Conservation (phyloP, 2,797 vertebrate genomes). For the Astyanax mexicanus region DNA sequence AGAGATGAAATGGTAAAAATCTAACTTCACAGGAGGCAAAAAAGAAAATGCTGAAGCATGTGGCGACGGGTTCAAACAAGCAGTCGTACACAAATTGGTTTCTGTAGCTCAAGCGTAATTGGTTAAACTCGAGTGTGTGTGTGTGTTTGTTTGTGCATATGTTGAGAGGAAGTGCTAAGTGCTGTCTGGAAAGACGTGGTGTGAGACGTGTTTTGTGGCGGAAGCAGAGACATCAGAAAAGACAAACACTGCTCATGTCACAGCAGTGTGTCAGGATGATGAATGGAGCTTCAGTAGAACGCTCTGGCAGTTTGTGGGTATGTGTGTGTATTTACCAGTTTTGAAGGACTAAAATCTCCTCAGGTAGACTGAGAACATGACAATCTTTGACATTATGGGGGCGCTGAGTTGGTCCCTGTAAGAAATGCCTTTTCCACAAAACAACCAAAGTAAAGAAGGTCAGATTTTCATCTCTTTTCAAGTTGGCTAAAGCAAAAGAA, state of each 20-base stretch:
- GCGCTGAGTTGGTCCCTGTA: neutral
- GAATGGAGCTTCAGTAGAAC: constrained; percentile 28
- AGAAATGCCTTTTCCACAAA: neutral
- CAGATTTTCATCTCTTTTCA: too few species aligned
- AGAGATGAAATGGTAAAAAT: neutral
- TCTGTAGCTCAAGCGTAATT: constrained; percentile 42
- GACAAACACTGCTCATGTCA: constrained; percentile 25
- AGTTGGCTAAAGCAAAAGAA: too few species aligned
- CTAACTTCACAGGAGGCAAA: neutral
- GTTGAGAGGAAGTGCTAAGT: neutral
- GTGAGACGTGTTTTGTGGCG: constrained; percentile 22
- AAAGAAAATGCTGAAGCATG: neutral
- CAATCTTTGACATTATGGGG: neutral
- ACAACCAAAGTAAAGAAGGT: too few species aligned
- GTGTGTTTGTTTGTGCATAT: constrained; percentile 14
- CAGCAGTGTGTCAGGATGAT: constrained; percentile 36
- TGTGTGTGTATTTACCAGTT: neutral
- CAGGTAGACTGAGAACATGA: neutral
- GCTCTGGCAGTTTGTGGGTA: constrained; percentile 21
- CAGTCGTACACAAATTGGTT: constrained; percentile 13
- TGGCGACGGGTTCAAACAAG: neutral
- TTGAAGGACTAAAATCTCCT: neutral
- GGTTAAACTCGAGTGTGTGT: constrained; percentile 5
- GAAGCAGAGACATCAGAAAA: neutral
- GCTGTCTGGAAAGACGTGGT: constrained; percentile 5